Conservation (phyloP, 2,888 invertebrate genomes). For the Macrosiphum euphorbiae region DNA sequence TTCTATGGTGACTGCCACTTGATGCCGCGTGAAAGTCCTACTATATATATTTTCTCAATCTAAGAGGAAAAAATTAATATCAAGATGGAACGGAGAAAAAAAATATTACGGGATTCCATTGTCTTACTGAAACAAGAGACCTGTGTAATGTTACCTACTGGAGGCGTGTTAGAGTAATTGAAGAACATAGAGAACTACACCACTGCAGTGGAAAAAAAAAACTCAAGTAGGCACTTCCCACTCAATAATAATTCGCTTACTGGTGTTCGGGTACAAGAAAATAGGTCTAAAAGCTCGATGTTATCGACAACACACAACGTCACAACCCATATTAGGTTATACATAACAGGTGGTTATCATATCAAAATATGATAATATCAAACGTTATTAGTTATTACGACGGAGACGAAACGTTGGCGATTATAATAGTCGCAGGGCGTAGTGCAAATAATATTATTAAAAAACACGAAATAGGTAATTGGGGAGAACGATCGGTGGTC, state of each 20-base stretch:
- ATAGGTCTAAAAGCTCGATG: background rate
- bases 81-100: background rate
- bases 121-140: background rate
- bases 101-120: background rate
- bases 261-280: background rate
- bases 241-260: background rate
- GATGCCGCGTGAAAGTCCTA: slow-evolving; percentile 17
- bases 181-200: background rate
- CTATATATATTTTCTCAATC: slow-evolving; percentile 27
- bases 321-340: background rate
- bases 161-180: background rate
- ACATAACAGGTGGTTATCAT: background rate
- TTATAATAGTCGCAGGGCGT: background rate
- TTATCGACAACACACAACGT: background rate
- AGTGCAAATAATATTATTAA: background rate
- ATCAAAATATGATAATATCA: background rate
- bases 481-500: too few species aligned
- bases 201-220: background rate
- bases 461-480: background rate
- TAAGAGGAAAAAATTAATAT: slow-evolving; percentile 42
- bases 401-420: background rate
- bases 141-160: background rate
- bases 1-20: slow-evolving; percentile 46
- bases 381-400: background rate
- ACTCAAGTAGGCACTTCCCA: background rate